Conservation (phyloP, 2,113 vertebrate species). For the Vulpes vulpes region DNA sequence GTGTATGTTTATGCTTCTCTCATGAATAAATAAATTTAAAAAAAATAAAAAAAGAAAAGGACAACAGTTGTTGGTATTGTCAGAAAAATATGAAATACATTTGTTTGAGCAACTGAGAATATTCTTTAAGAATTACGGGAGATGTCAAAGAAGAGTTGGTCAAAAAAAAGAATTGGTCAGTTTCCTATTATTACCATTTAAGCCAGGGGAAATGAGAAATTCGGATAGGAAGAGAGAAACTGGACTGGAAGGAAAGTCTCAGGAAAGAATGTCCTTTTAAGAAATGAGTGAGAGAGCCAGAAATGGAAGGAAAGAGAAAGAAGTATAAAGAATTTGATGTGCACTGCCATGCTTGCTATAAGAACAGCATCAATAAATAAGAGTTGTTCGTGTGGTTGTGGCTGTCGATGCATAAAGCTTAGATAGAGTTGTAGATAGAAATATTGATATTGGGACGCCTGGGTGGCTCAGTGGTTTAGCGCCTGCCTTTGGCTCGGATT, state of each 20-base stretch:
- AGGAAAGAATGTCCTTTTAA: not conserved
- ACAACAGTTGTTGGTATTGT: not conserved
- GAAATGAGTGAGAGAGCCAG: conserved; percentile 32
- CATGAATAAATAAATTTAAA: too few relatives aligned
- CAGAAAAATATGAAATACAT: not conserved
- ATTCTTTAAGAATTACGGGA: not conserved
- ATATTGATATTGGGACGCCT: too few relatives aligned
- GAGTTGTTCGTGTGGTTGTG: not conserved
- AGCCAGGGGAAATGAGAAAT: not conserved
- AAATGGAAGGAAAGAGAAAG: not conserved
- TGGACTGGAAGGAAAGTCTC: not conserved
- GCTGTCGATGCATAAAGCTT: not conserved
- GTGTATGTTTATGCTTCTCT: too few relatives aligned
- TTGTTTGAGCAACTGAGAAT: not conserved
- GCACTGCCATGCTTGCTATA: not conserved
- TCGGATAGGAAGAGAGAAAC: not conserved
- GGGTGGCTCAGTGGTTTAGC: too few relatives aligned
- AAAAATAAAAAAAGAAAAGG: not conserved
- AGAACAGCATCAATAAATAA: not conserved
- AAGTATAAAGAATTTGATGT: not conserved
- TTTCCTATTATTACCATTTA: not conserved
- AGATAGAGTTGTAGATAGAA: not conserved
- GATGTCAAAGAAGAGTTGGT: not conserved
- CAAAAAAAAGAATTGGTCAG: not conserved
- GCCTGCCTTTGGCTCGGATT: too few relatives aligned